Evolutionary conservation across 2,888 invertebrate species (phyloP), one percentile per base, ranked within the genome.

Genomic region (Ethmia dodecea): DNA sequence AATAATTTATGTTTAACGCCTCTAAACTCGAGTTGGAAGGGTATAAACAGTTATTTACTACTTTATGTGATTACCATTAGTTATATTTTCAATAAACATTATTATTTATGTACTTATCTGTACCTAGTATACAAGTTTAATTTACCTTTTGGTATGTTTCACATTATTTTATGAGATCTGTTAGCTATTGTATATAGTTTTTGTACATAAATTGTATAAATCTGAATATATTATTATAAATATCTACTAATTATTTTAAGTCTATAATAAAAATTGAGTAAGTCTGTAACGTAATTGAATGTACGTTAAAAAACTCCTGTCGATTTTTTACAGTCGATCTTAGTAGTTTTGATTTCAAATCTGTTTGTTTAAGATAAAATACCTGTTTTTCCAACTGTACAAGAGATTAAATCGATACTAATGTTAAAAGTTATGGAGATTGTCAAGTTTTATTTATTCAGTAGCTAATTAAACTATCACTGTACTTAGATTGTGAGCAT

Each of bases 401-500:
- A n/a, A n/a, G n/a, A n/a, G n/a, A n/a, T n/a, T n/a, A n/a, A n/a
- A n/a, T n/a, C n/a, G n/a, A n/a, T n/a, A n/a, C n/a, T n/a, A n/a
- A n/a, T n/a, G n/a, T n/a, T n/a, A n/a, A n/a, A n/a, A n/a, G n/a
- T n/a, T n/a, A 67, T 73, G 69, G 62, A 65, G 55, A 69, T 66
- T 69, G 69, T 60, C 68, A 68, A 60, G 58, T 53, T 73, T 80
- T 69, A 80, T 80, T 81, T 79, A 78, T 81, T 78, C 58, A 52
- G 65, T 83, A 80, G 74, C 53, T 66, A 69, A 57, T 55, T 52
- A 65, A 43, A 51, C 47, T 58, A 66, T 67, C 76, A 79, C 66
- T 79, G 70, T 79, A 79, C 63, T 75, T 83, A 81, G 81, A 79
- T 76, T 79, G 78, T 79, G 79, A 73, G 74, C 68, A 80, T 77